Evolutionary conservation across 2,113 vertebrate species (phyloP).

Genomic region (Cyanistes caeruleus): DNA sequence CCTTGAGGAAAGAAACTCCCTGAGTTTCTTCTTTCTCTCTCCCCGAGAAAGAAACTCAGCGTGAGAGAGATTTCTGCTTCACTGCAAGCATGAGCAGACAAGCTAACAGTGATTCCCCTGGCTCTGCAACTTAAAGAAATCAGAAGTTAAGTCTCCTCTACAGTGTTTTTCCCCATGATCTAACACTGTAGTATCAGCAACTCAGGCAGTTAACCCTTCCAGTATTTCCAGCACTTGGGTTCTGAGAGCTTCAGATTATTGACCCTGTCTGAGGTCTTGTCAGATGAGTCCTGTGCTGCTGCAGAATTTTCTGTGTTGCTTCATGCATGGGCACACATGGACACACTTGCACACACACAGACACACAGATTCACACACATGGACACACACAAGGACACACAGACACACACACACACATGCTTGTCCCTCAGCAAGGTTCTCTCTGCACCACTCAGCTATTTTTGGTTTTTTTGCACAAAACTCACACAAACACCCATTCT

Average conservation of each 20-base stretch:
- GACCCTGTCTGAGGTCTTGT: neutral
- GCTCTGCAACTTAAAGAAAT: slow-evolving; percentile 1
- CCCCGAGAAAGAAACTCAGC: neutral
- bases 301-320: neutral
- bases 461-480: neutral
- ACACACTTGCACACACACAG: accelerated
- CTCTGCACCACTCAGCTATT: neutral
- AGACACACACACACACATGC: too few species aligned
- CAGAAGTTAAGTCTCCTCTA: neutral
- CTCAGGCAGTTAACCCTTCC: neutral
- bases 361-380: neutral
- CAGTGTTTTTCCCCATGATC: neutral
- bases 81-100: neutral
- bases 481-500: neutral
- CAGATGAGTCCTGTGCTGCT: neutral
- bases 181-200: neutral
- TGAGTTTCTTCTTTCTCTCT: neutral
- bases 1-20: neutral
- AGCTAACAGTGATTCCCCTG: neutral
- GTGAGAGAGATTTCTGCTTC: neutral
- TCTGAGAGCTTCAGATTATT: neutral
- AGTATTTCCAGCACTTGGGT: neutral
- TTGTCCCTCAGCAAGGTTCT: neutral
- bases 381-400: too few species aligned
- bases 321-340: accelerated